phyloP scores from a whole-genome alignment of 2,888 invertebrate species.

The Drosophila borborema region DNA sequence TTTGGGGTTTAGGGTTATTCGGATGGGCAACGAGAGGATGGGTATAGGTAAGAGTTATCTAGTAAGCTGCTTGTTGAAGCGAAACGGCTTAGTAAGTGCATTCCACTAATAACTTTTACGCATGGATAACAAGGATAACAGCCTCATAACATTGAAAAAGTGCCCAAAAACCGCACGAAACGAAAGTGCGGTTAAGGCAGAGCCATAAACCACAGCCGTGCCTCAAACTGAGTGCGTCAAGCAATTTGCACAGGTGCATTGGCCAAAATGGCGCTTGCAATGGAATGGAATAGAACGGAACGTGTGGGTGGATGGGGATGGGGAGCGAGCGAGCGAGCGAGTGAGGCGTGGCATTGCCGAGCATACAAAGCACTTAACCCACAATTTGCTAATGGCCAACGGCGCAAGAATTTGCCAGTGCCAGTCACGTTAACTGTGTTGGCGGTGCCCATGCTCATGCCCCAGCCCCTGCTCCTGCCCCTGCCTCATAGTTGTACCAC shows the following conservation, averaged over 20 bases:
- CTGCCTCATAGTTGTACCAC: background rate
- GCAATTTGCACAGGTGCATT: constrained; percentile 53
- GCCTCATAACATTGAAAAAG: constrained; percentile 57
- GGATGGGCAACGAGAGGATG: no score
- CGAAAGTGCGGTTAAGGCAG: constrained; percentile 60
- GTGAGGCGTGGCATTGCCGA: constrained; percentile 18
- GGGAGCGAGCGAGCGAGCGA: no score
- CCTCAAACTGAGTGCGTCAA: constrained; percentile 42
- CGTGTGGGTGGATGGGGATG: no score
- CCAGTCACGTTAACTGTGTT: constrained; percentile 16
- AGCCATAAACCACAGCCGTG: constrained; percentile 50
- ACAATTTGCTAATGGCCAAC: constrained; percentile 77
- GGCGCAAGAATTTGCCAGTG: constrained; percentile 51
- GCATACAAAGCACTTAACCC: constrained; percentile 73
- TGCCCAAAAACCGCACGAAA: constrained; percentile 65
- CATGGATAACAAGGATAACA: constrained; percentile 64
- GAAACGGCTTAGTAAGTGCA: constrained; percentile 54
- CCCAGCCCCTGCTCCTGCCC: constrained; percentile 5
- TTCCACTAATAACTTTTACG: constrained; percentile 77
- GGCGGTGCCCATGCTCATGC: background rate
- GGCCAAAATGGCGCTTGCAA: constrained; percentile 47
- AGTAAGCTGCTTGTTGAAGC: constrained; percentile 21
- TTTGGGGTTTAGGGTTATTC: constrained; percentile 59
- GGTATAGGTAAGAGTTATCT: constrained; percentile 5
- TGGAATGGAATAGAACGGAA: background rate